phyloP scores from a whole-genome alignment of 2,797 vertebrate species.

The Acestrorhynchus altus region DNA sequence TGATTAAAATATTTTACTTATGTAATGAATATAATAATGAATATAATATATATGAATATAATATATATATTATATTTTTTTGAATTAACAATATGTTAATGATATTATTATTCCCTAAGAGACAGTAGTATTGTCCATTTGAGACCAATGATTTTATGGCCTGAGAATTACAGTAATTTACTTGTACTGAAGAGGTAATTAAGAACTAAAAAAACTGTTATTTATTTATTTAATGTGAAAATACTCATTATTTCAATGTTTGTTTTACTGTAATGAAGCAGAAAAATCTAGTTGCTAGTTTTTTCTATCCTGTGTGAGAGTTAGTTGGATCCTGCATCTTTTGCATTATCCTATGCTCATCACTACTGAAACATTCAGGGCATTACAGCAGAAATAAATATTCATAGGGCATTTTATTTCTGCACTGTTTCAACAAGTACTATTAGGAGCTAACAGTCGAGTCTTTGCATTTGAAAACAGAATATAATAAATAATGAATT shows the following conservation, averaged over 20 bases:
- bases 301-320: neutral
- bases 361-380: neutral
- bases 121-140: neutral
- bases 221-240: neutral
- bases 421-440: neutral
- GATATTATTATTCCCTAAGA: too few species aligned
- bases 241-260: neutral
- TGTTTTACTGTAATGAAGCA: neutral
- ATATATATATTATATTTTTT: too few species aligned
- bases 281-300: neutral
- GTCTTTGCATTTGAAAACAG: slow-evolving; percentile 5
- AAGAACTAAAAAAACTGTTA: neutral
- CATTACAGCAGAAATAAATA: slow-evolving; percentile 5
- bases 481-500: slow-evolving; percentile 4
- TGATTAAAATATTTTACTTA: too few species aligned
- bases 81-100: too few species aligned
- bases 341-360: neutral
- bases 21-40: too few species aligned
- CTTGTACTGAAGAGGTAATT: slow-evolving; percentile 5
- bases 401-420: slow-evolving; percentile 4
- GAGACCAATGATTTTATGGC: neutral
- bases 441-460: neutral
- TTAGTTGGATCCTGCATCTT: neutral
- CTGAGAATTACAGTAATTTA: neutral
- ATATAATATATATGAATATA: too few species aligned